These are phyloP conservation scores for Eristalis tenax DNA, from an alignment of 2,888 invertebrate species.

Conservation along the genomic window DNA sequence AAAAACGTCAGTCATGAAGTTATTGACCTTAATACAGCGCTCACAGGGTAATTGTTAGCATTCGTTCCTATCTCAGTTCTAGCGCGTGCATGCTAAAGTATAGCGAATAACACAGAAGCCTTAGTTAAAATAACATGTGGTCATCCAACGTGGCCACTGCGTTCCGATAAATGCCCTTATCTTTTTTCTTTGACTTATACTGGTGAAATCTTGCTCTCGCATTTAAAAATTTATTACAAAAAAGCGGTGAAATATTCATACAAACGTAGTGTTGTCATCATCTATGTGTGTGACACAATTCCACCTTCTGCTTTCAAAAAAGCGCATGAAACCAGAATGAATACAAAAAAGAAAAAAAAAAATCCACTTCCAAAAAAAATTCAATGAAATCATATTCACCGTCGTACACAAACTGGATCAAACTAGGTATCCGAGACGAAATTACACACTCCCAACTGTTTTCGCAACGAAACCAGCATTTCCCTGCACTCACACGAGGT, in stretches of 20 bases:
- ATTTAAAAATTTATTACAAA: conserved; percentile 1
- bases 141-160: background rate
- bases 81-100: no score
- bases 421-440: conserved; percentile 42
- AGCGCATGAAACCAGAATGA: background rate
- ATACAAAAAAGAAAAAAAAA: conserved; percentile 1
- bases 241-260: background rate
- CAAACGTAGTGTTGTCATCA: conserved; percentile 35
- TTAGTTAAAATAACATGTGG: background rate
- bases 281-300: conserved; percentile 42
- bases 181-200: background rate
- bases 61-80: no score
- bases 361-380: conserved; percentile 13
- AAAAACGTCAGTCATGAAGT: background rate
- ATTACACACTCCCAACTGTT: conserved; percentile 20
- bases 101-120: no score
- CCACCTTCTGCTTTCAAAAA: conserved; percentile 6
- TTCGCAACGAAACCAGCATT: conserved; percentile 11
- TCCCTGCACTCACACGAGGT: background rate
- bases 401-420: conserved; percentile 48
- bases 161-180: background rate
- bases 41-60: no score
- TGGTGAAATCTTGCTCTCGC: background rate
- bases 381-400: conserved; percentile 48
- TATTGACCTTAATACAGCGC: background rate